Conservation (phyloP, 2,797 vertebrate species). For the Carapus acus region DNA sequence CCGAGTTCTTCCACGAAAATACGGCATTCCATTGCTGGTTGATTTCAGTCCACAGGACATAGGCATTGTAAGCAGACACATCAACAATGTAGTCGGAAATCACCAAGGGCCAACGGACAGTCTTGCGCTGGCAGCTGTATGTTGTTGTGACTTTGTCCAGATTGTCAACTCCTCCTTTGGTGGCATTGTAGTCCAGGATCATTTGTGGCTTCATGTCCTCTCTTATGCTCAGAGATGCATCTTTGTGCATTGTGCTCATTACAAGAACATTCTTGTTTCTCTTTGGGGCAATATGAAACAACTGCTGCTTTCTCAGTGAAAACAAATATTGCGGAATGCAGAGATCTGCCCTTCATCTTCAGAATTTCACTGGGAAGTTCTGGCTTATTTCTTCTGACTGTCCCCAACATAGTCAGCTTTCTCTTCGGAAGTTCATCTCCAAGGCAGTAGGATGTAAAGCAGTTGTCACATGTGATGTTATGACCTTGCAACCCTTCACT, state of each 20-base stretch:
- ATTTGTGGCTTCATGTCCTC: neutral
- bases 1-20: no score
- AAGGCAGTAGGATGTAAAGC: neutral
- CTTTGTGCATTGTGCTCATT: constrained; percentile 1
- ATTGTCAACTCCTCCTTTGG: neutral
- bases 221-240: neutral
- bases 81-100: neutral
- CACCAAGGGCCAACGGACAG: neutral
- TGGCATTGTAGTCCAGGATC: neutral
- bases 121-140: neutral
- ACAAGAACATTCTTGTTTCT: neutral
- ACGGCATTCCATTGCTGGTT: neutral
- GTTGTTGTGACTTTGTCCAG: neutral
- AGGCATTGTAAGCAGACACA: neutral
- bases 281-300: neutral
- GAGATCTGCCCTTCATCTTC: neutral
- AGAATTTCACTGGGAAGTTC: neutral
- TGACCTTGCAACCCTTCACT: neutral
- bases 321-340: neutral
- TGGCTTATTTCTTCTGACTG: neutral
- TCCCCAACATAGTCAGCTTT: neutral
- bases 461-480: neutral
- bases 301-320: neutral
- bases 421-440: neutral
- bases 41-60: neutral